Evolutionary conservation across 2,888 invertebrate species (phyloP).

Genomic region (Amphipyra tragopoginis): DNA sequence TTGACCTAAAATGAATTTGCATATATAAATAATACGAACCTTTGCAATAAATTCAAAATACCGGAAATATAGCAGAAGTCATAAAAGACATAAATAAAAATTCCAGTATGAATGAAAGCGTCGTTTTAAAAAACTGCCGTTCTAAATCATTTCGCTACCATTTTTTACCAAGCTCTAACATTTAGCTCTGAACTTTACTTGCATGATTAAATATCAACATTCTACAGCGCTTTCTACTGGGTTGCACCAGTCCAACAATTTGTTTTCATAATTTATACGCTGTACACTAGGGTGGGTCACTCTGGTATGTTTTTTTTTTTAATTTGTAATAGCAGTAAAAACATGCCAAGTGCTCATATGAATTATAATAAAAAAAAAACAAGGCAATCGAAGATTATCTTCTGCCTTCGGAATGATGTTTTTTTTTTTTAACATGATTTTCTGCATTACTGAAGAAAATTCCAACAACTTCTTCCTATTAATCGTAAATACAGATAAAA

Average conservation of each 20-base stretch:
- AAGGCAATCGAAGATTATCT: too few species aligned
- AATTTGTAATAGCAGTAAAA: too few species aligned
- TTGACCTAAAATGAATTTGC: slow-evolving; percentile 9
- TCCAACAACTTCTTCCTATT: too few species aligned
- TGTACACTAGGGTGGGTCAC: too few species aligned
- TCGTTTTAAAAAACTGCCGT: slow-evolving; percentile 28
- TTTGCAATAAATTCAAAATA: slow-evolving; percentile 6
- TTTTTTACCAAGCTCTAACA: neutral
- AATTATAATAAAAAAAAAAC: too few species aligned
- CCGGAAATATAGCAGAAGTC: slow-evolving; percentile 27
- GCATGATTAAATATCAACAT: slow-evolving; percentile 7
- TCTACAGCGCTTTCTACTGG: neutral
- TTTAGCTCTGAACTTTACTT: slow-evolving; percentile 13
- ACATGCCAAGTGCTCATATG: too few species aligned
- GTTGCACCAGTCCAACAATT: slow-evolving; percentile 29
- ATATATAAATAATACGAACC: too few species aligned
- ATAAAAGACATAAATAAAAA: slow-evolving; percentile 44
- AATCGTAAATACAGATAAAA: too few species aligned
- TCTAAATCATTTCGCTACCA: slow-evolving; percentile 4
- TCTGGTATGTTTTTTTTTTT: too few species aligned
- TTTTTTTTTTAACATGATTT: too few species aligned
- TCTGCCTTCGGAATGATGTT: too few species aligned
- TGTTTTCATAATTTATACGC: slow-evolving; percentile 40
- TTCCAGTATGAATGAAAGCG: slow-evolving; percentile 36
- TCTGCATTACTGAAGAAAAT: too few species aligned